Conservation (phyloP, 2,888 invertebrate genomes). For the Octonoba sinensis region DNA sequence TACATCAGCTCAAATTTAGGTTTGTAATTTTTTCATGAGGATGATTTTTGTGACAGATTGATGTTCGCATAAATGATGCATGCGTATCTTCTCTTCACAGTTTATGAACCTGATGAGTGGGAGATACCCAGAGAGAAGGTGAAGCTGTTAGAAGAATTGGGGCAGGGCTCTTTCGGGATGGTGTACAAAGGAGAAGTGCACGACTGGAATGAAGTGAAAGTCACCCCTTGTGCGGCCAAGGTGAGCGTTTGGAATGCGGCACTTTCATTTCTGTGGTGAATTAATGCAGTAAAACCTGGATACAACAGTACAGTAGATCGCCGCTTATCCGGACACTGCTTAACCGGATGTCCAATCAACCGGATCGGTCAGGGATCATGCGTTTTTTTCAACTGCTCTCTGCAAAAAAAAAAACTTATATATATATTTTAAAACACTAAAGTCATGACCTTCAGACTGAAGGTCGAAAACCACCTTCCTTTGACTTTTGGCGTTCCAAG, state of each 20-base stretch:
- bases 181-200: conserved; percentile 83
- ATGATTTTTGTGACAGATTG: too few species aligned
- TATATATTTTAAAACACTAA: too few species aligned
- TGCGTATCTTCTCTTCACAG: conserved; percentile 60
- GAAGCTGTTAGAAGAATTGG: conserved; percentile 80
- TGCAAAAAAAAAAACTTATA: too few species aligned
- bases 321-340: too few species aligned
- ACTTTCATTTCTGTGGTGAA: not conserved
- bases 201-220: conserved; percentile 76
- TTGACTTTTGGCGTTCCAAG: too few species aligned
- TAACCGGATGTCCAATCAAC: too few species aligned
- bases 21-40: conserved; percentile 5
- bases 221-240: conserved; percentile 86
- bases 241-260: conserved; percentile 31
- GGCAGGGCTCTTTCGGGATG: conserved; percentile 87
- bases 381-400: too few species aligned
- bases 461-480: too few species aligned
- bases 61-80: not conserved
- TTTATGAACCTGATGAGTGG: conserved; percentile 88
- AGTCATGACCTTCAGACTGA: too few species aligned
- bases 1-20: conserved; percentile 79
- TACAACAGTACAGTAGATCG: too few species aligned
- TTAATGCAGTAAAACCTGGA: too few species aligned
- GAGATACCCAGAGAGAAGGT: conserved; percentile 88
- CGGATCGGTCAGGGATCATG: too few species aligned